Conservation (phyloP, 2,888 invertebrate genomes). For the Tenthredo distinguenda region DNA sequence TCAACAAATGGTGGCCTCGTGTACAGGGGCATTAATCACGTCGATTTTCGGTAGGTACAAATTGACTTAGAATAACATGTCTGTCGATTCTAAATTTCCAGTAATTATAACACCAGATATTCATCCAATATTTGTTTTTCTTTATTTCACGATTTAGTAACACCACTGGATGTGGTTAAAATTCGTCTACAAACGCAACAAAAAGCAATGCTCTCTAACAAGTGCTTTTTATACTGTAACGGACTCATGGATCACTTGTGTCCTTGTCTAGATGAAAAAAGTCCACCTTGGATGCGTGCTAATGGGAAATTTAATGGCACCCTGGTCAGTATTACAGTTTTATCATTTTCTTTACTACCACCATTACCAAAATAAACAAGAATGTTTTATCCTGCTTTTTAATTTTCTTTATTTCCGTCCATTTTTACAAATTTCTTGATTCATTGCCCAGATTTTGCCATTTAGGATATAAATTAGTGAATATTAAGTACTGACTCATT, state of each 20-base stretch:
- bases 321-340: conserved; percentile 79
- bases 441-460: not conserved
- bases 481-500: not conserved
- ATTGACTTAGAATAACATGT: conserved; percentile 40
- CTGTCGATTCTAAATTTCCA: conserved; percentile 40
- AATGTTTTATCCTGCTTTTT: not conserved
- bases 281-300: conserved; percentile 83
- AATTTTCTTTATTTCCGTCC: not conserved
- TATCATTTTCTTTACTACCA: conserved; percentile 41
- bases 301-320: conserved; percentile 89
- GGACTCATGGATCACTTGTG: conserved; percentile 99
- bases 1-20: conserved; percentile 92
- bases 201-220: conserved; percentile 88
- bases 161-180: conserved; percentile 99
- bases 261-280: conserved; percentile 82
- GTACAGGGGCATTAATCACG: conserved; percentile 93
- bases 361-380: no score
- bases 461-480: not conserved
- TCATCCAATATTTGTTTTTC: conserved; percentile 1
- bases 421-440: not conserved
- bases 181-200: conserved; percentile 97
- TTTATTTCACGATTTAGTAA: conserved; percentile 83
- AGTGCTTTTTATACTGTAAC: conserved; percentile 98
- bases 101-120: conserved; percentile 45
- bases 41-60: conserved; percentile 87